These are phyloP conservation scores for Drosophila basisetae DNA, from an alignment of 2,888 invertebrate species.

Conservation along the genomic window DNA sequence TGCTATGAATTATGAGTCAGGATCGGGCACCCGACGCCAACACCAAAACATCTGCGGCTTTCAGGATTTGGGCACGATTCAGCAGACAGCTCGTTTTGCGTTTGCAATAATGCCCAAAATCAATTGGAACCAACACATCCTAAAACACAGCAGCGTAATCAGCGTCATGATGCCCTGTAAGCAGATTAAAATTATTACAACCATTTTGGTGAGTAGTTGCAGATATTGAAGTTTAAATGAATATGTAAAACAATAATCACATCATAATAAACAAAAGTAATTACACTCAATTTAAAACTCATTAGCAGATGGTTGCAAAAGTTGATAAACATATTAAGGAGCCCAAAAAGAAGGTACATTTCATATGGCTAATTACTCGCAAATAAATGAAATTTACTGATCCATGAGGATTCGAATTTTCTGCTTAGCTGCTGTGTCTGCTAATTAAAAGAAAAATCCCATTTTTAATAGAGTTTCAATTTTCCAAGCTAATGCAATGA, in stretches of 20 bases:
- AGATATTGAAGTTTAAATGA: background rate
- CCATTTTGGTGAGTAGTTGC: background rate
- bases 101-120: conserved; percentile 35
- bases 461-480: conserved; percentile 48
- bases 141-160: conserved; percentile 6
- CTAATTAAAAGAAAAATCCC: conserved; percentile 60
- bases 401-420: conserved; percentile 5
- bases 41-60: conserved; percentile 30
- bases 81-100: conserved; percentile 6
- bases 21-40: conserved; percentile 35
- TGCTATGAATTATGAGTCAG: conserved; percentile 67
- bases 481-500: background rate
- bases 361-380: background rate
- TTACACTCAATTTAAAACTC: conserved; percentile 7
- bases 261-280: background rate
- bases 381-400: conserved; percentile 50
- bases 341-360: conserved; percentile 5
- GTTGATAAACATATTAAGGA: conserved; percentile 37
- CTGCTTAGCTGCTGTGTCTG: conserved; percentile 22
- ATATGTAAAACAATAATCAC: background rate
- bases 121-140: conserved; percentile 23
- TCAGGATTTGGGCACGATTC: background rate
- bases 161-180: conserved; percentile 1
- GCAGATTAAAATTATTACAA: background rate
- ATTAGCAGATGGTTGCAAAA: conserved; percentile 17